Percentiles rank a stretch among this genome's conserved stretches.
Evolutionary conservation across 2,113 vertebrate genomes (phyloP).

Genomic region (Cinclus cinclus): DNA sequence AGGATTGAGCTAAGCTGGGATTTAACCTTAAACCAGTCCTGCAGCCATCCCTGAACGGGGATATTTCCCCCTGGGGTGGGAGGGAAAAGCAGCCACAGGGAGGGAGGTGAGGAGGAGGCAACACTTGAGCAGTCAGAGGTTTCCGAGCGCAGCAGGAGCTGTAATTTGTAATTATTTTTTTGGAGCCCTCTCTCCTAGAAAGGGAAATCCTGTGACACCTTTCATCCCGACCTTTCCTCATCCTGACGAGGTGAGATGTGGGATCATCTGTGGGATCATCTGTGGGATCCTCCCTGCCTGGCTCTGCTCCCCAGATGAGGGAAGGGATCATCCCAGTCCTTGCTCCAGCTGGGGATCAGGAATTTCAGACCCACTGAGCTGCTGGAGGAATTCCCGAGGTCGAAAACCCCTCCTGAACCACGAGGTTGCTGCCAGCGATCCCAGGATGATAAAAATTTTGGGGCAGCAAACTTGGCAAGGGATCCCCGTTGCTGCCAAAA

Average conservation of each 20-base stretch:
- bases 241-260: fast-evolving
- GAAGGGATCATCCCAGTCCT: neutral
- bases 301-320: neutral
- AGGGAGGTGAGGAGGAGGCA: neutral
- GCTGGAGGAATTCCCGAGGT: neutral
- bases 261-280: neutral
- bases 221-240: neutral
- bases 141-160: neutral
- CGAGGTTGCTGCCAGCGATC: neutral
- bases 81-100: neutral
- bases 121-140: fast-evolving
- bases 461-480: neutral
- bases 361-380: neutral
- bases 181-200: neutral
- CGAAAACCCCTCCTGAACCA: neutral
- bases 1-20: neutral
- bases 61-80: neutral
- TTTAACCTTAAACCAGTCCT: neutral
- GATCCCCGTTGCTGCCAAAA: neutral
- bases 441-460: neutral
- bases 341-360: neutral
- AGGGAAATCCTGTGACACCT: neutral
- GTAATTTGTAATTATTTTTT: neutral
- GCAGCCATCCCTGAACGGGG: neutral
- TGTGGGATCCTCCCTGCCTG: neutral